Evolutionary conservation across 2,113 vertebrate genomes (phyloP).

Genomic region (Antennarius striatus): DNA sequence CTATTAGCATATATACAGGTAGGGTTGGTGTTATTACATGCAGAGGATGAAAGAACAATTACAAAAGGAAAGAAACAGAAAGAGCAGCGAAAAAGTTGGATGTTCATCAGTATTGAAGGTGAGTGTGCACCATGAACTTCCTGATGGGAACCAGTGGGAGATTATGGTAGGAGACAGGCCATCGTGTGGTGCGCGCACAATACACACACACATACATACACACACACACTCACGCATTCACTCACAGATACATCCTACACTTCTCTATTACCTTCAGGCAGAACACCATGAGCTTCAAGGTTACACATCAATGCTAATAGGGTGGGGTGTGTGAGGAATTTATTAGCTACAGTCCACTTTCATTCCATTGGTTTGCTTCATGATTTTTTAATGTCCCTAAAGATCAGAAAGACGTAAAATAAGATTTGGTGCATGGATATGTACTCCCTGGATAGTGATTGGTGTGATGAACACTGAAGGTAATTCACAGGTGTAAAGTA

Average conservation of each 20-base stretch:
- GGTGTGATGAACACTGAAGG: constrained; percentile 5
- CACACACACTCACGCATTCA: constrained; percentile 7
- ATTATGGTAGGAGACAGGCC: constrained; percentile 36
- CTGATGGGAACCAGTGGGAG: constrained; percentile 59
- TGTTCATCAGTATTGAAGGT: constrained; percentile 35
- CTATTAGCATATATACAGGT: background rate
- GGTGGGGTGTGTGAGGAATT: constrained; percentile 65
- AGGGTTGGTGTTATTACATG: background rate
- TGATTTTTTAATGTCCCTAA: constrained; percentile 50
- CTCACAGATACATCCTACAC: constrained; percentile 21
- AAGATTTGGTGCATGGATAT: background rate
- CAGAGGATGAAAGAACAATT: background rate
- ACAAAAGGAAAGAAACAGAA: constrained; percentile 1
- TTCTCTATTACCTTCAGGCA: constrained; percentile 61
- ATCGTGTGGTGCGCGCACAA: constrained; percentile 16
- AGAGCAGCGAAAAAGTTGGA: background rate
- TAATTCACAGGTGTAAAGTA: constrained; percentile 1
- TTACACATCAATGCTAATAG: constrained; percentile 72
- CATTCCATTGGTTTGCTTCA: constrained; percentile 13
- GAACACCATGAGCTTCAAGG: constrained; percentile 72
- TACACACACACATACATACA: constrained; percentile 13
- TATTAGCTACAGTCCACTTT: constrained; percentile 53
- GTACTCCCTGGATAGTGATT: background rate
- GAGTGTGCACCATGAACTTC: constrained; percentile 46
- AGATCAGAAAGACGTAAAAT: constrained; percentile 30